Base-by-base conservation (phyloP, 2,888 invertebrate species). In the Prosopocoilus inquinatus region DNA sequence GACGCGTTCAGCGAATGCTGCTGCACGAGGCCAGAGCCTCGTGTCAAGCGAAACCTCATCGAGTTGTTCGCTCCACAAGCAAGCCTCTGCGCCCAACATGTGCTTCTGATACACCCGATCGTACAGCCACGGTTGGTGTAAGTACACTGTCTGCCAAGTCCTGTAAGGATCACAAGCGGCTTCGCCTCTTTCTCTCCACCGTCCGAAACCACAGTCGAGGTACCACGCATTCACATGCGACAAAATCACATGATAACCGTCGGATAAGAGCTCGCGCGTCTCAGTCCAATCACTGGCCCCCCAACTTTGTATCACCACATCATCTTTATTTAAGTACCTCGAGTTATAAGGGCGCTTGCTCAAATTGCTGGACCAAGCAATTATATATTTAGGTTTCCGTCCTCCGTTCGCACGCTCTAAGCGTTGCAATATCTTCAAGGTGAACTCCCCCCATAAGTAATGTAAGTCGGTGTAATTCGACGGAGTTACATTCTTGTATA, bases 181-280 rank as follows among this genome's bases (percentile, higher is more conserved):
- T 64, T 90, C 90, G 1, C 90, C 90, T 28, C 85, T 86, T 70
- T 90, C 88, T 16, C 91, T 81, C 93, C 93, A 93, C 61, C 87
- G 87, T 0, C 91, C 91, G 73, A 90, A 91, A 1, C 93, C 93
- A 71, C 92, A 93, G 74, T 93, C 92, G 63, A 93, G 80, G 76
- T 92, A 93, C 90, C 91, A 91, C 3, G 91, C 90, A 73, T 93
- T 92, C 51, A 91, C 91, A 76, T 93, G 92, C 11, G 91, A 91
- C 54, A 92, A 77, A 53, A 94, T 86, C 48, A 91, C 80, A 53
- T 87, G 84, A 76, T 86, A 92, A 2, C 91, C 92, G 53, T 87
- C 87, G 63, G 88, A 84, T 16, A 92, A 76, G 3, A 92, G 81
- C 58, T 89, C 89, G 4, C 85, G 83, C 11, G 91, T 90, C 70